phyloP scores from a whole-genome alignment of 2,888 invertebrate species.

The Ceramica pisi region DNA sequence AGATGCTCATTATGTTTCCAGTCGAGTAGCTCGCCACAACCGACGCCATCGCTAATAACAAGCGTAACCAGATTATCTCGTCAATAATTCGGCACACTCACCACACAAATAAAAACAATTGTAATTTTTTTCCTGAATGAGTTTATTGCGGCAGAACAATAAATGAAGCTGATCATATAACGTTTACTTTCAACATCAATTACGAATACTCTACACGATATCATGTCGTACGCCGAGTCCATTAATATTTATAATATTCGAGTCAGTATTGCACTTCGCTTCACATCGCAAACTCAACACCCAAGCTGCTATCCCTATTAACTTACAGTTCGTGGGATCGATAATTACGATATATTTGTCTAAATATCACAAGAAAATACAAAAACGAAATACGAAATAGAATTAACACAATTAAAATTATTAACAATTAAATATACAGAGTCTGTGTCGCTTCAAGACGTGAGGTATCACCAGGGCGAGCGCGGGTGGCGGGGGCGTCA shows the following conservation, averaged over 20 bases:
- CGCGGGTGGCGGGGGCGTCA: constrained; percentile 85
- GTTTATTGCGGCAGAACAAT: constrained; percentile 91
- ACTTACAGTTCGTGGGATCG: constrained; percentile 90
- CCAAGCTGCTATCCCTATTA: constrained; percentile 87
- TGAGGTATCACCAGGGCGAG: constrained; percentile 85
- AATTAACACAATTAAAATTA: constrained; percentile 90
- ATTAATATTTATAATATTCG: constrained; percentile 88
- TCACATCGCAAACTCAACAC: constrained; percentile 82
- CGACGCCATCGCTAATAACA: constrained; percentile 74
- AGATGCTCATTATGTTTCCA: constrained; percentile 74
- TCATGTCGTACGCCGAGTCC: constrained; percentile 83
- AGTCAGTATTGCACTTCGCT: constrained; percentile 89
- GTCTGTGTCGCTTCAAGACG: constrained; percentile 80
- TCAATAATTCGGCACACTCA: constrained; percentile 76
- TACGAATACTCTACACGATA: constrained; percentile 89
- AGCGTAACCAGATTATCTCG: constrained; percentile 74
- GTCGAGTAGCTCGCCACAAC: constrained; percentile 71
- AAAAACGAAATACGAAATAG: constrained; percentile 90
- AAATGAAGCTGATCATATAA: constrained; percentile 91
- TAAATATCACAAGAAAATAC: constrained; percentile 91
- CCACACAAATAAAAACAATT: constrained; percentile 86
- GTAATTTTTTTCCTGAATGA: constrained; percentile 86
- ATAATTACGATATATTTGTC: constrained; percentile 89
- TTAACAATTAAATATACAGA: constrained; percentile 89
- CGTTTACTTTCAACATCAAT: constrained; percentile 91